phyloP scores from a whole-genome alignment of 2,113 vertebrate genomes.

The Entosphenus tridentatus region DNA sequence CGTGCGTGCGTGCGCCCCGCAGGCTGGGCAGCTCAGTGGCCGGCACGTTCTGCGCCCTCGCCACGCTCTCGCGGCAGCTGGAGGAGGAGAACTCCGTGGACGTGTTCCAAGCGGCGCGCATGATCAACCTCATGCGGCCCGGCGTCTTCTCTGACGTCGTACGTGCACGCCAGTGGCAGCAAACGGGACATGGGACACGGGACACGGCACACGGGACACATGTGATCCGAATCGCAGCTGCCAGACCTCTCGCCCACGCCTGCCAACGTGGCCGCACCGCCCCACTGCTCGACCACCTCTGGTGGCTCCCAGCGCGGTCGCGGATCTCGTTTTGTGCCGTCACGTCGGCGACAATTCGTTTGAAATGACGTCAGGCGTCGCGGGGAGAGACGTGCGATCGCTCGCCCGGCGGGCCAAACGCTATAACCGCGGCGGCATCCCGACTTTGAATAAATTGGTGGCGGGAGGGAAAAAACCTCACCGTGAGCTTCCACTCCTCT shows the following conservation, averaged over 20 bases:
- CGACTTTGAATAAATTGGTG: not conserved
- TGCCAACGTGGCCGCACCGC: too few species aligned
- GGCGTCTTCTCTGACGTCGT: slow-evolving; percentile 97
- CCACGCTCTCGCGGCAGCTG: slow-evolving; percentile 77
- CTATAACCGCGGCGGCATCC: not conserved
- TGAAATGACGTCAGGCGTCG: too few species aligned
- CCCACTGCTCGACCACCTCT: too few species aligned
- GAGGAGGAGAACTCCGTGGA: slow-evolving; percentile 83
- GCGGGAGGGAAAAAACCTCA: not conserved
- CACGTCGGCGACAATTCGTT: too few species aligned
- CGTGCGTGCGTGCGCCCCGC: slow-evolving; percentile 7
- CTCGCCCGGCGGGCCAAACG: too few species aligned
- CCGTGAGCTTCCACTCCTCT: not conserved
- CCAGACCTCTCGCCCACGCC: too few species aligned
- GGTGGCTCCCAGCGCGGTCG: too few species aligned
- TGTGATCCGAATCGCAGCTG: too few species aligned
- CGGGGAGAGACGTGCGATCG: too few species aligned
- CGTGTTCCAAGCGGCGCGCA: slow-evolving; percentile 97
- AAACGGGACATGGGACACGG: not conserved
- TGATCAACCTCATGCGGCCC: slow-evolving; percentile 98
- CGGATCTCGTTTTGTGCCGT: too few species aligned
- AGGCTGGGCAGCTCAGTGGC: slow-evolving; percentile 86
- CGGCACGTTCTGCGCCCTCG: slow-evolving; percentile 74
- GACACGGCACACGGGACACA: too few species aligned
- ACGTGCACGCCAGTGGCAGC: slow-evolving; percentile 20